phyloP scores from a whole-genome alignment of 2,797 vertebrate genomes.

The Eremophila alpestris region DNA sequence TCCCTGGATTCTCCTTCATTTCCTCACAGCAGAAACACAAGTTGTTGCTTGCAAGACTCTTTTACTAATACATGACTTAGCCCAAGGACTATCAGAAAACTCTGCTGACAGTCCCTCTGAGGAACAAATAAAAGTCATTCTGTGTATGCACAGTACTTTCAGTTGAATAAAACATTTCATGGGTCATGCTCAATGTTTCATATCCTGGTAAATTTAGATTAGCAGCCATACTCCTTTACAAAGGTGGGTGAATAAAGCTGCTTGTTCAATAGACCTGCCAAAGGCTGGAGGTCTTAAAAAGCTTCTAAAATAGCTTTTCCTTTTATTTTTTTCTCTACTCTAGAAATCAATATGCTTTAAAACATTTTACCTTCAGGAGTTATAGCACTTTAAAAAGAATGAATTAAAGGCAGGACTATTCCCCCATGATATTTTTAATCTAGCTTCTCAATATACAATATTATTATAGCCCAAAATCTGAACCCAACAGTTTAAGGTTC shows the following conservation, averaged over 20 bases:
- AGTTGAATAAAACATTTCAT: slow-evolving; percentile 6
- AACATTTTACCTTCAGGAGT: not conserved
- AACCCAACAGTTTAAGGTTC: not conserved
- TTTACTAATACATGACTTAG: not conserved
- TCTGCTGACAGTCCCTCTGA: not conserved
- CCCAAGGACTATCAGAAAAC: not conserved
- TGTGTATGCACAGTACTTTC: not conserved
- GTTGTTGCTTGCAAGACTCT: not conserved
- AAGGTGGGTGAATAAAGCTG: not conserved
- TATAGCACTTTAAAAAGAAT: not conserved
- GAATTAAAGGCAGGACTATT: not conserved
- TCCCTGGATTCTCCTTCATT: not conserved
- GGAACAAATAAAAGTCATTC: slow-evolving; percentile 22
- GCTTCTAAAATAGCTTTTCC: not conserved
- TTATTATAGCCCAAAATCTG: not conserved
- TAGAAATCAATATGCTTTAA: slow-evolving; percentile 25
- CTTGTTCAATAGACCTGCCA: not conserved
- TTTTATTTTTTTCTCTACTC: not conserved
- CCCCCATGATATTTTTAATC: not conserved
- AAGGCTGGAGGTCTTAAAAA: not conserved
- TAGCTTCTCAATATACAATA: not conserved
- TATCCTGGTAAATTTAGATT: slow-evolving; percentile 27
- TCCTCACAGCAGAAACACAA: not conserved
- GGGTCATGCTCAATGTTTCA: slow-evolving; percentile 35
- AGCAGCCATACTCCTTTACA: not conserved